A percentile compares a stretch with the other conserved stretches of the same genome.
Evolutionary conservation across 2,113 vertebrate species (phyloP).

Genomic region (Glaucidium brasilianum): DNA sequence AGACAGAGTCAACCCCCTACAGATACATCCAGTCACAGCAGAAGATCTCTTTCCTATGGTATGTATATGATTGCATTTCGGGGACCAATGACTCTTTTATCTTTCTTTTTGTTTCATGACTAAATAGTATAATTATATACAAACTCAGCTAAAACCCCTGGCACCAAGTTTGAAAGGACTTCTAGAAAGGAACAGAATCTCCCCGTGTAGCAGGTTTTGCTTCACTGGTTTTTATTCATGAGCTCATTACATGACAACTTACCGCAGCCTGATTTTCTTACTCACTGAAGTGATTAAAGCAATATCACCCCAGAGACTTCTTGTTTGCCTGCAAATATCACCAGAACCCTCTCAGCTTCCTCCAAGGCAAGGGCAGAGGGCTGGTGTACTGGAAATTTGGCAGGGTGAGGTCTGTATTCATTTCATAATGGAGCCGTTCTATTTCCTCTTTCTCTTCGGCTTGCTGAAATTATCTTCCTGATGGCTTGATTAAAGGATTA

Average conservation of each 20-base stretch:
- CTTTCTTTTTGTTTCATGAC: background rate
- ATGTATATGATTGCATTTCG: accelerated
- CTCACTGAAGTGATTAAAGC: conserved; percentile 13
- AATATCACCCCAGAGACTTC: background rate
- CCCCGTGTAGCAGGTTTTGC: background rate
- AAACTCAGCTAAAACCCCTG: background rate
- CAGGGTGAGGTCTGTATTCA: background rate
- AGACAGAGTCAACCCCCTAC: too few relatives aligned
- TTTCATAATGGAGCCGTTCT: background rate
- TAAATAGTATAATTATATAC: background rate
- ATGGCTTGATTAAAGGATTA: background rate
- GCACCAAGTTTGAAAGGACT: background rate
- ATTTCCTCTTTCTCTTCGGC: background rate
- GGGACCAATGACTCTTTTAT: background rate
- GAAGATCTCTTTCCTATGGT: background rate
- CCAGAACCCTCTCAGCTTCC: background rate
- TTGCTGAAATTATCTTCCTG: background rate
- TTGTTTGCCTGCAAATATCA: background rate
- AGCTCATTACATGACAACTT: background rate
- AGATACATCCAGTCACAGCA: background rate
- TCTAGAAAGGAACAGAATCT: background rate
- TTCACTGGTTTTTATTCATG: background rate
- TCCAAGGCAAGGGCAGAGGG: background rate
- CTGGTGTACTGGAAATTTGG: background rate
- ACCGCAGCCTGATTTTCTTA: background rate